Conservation (phyloP, 2,797 vertebrate species). For the Chelidonichthys spinosus region DNA sequence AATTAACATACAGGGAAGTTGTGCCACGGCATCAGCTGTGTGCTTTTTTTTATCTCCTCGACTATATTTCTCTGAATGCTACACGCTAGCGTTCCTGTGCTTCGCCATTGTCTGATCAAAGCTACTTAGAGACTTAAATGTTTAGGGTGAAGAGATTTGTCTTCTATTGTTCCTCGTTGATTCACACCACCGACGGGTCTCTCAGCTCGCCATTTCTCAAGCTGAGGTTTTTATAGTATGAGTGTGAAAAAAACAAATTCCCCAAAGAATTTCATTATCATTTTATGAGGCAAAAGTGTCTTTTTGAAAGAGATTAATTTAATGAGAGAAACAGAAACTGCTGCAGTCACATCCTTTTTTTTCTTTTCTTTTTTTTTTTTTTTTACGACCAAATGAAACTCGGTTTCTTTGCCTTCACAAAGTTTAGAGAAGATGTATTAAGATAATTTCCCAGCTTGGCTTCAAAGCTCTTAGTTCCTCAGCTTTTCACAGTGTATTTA, state of each 20-base stretch:
- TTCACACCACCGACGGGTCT: slow-evolving; percentile 28
- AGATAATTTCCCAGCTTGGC: slow-evolving; percentile 16
- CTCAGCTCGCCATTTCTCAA: slow-evolving; percentile 34
- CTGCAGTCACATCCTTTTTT: slow-evolving; percentile 21
- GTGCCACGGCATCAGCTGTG: slow-evolving; percentile 40
- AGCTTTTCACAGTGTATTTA: neutral
- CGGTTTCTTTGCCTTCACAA: slow-evolving; percentile 37
- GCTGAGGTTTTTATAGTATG: slow-evolving; percentile 32
- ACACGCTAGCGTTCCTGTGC: slow-evolving; percentile 2
- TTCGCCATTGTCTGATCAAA: slow-evolving; percentile 29
- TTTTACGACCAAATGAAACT: slow-evolving; percentile 44
- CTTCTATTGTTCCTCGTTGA: slow-evolving; percentile 35
- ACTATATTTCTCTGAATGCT: slow-evolving; percentile 9
- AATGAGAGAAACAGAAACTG: slow-evolving; percentile 44
- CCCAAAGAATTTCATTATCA: slow-evolving; percentile 45
- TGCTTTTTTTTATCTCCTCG: slow-evolving; percentile 25
- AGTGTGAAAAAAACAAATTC: slow-evolving; percentile 12
- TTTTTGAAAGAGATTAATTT: slow-evolving; percentile 48
- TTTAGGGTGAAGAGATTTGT: slow-evolving; percentile 36
- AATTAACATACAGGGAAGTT: slow-evolving; percentile 66
- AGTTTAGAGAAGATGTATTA: slow-evolving; percentile 29
- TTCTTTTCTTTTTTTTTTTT: slow-evolving; percentile 29
- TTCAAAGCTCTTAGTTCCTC: slow-evolving; percentile 12
- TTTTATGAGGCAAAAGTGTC: slow-evolving; percentile 48
- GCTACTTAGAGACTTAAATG: slow-evolving; percentile 4